Conservation (phyloP, 2,888 invertebrate genomes). For the Boloria selene region DNA sequence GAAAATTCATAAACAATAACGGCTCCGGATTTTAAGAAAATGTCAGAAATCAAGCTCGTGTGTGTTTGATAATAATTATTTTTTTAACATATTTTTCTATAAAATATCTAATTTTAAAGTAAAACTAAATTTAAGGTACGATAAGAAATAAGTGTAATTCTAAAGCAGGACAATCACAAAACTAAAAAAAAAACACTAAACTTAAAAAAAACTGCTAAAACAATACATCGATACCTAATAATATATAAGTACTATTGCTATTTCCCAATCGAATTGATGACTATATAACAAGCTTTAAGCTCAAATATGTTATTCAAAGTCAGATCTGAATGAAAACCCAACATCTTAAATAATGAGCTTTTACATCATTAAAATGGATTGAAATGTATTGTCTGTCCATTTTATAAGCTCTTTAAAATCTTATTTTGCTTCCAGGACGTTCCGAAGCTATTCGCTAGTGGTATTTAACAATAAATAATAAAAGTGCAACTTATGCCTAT, state of each 20-base stretch:
- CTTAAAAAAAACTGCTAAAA: too few species aligned
- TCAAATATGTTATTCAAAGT: too few species aligned
- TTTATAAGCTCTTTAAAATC: constrained; percentile 52
- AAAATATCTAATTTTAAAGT: not conserved
- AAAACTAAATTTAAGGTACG: too few species aligned
- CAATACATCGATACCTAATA: too few species aligned
- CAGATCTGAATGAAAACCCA: too few species aligned
- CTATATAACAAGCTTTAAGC: too few species aligned
- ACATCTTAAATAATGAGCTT: too few species aligned
- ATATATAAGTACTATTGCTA: too few species aligned
- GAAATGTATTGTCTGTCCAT: constrained; percentile 51
- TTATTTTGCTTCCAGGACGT: constrained; percentile 54
- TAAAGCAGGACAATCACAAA: too few species aligned
- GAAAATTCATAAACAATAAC: constrained; percentile 10
- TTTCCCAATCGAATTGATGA: too few species aligned
- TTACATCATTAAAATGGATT: constrained; percentile 13
- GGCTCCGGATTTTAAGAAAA: not conserved
- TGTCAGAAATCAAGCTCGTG: constrained; percentile 12
- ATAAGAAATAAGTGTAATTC: too few species aligned
- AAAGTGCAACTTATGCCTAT: constrained; percentile 26
- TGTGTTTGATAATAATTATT: not conserved
- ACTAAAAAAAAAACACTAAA: too few species aligned
- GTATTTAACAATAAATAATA: constrained; percentile 36
- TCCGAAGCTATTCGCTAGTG: constrained; percentile 50
- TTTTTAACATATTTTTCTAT: not conserved